A percentile compares a stretch with the other conserved stretches of the same genome.
Evolutionary conservation across 2,888 invertebrate genomes (phyloP).

Genomic region (Drosophila multiciliata): DNA sequence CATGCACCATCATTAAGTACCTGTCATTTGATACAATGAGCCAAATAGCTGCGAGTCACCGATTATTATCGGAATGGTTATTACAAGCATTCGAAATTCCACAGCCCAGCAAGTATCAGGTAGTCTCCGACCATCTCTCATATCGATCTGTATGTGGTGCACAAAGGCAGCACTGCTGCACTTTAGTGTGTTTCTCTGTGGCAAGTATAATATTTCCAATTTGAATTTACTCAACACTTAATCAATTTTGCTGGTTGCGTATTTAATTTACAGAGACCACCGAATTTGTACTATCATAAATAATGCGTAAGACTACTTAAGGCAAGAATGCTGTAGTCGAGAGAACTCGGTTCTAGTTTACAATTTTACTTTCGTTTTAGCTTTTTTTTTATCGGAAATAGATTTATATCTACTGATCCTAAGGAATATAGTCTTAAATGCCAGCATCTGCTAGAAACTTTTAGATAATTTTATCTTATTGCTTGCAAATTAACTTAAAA

Average conservation of each 20-base stretch:
- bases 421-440: neutral
- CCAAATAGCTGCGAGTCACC: slow-evolving; percentile 40
- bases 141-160: slow-evolving; percentile 8
- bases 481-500: neutral
- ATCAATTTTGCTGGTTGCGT: neutral
- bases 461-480: no score
- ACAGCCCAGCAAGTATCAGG: neutral
- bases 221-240: neutral
- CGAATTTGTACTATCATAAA: neutral
- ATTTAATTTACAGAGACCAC: neutral
- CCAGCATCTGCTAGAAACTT: neutral
- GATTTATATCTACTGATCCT: neutral
- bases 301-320: neutral
- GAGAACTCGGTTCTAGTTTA: neutral
- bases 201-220: neutral
- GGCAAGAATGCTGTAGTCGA: neutral
- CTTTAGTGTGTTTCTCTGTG: neutral
- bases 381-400: neutral
- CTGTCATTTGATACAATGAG: slow-evolving; percentile 50
- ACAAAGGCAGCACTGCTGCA: neutral
- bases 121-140: neutral
- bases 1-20: slow-evolving; percentile 23
- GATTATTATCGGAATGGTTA: slow-evolving; percentile 45
- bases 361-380: neutral
- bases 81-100: slow-evolving; percentile 6